These are phyloP conservation scores for Leptobrachium leishanense DNA, from an alignment of 2,113 vertebrate species.

Conservation along the genomic window DNA sequence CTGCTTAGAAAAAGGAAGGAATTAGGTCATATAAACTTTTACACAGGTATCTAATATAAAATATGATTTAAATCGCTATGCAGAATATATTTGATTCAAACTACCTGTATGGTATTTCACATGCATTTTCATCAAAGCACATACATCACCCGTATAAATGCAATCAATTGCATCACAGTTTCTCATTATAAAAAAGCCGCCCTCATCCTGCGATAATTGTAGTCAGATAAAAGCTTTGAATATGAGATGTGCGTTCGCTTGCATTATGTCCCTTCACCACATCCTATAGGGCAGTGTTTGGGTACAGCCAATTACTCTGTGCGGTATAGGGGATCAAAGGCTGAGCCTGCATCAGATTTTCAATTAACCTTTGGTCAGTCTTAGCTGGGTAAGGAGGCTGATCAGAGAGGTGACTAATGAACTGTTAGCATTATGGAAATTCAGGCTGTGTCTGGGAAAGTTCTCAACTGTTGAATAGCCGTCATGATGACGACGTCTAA, in stretches of 20 bases:
- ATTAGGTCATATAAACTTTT: too few species aligned
- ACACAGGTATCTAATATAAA: too few species aligned
- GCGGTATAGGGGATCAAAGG: constrained; percentile 8
- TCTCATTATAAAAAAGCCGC: too few species aligned
- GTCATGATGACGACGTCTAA: constrained; percentile 28
- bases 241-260: background rate
- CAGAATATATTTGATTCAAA: too few species aligned
- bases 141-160: too few species aligned
- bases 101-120: too few species aligned
- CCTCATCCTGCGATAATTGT: constrained; percentile 24
- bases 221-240: constrained; percentile 10
- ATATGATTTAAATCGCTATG: too few species aligned
- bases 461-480: constrained; percentile 14
- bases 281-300: constrained; percentile 25
- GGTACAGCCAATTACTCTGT: constrained; percentile 42
- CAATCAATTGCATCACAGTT: too few species aligned
- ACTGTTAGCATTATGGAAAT: constrained; percentile 41
- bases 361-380: constrained; percentile 44
- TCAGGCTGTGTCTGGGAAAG: background rate
- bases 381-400: constrained; percentile 40
- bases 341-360: constrained; percentile 39
- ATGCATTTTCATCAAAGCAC: too few species aligned
- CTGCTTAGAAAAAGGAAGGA: too few species aligned
- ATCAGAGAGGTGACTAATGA: constrained; percentile 42
- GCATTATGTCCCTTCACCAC: constrained; percentile 21